Evolutionary conservation across 2,797 vertebrate genomes (phyloP), one percentile per base, ranked within the genome.

Genomic region (Chloroceryle amazona): DNA sequence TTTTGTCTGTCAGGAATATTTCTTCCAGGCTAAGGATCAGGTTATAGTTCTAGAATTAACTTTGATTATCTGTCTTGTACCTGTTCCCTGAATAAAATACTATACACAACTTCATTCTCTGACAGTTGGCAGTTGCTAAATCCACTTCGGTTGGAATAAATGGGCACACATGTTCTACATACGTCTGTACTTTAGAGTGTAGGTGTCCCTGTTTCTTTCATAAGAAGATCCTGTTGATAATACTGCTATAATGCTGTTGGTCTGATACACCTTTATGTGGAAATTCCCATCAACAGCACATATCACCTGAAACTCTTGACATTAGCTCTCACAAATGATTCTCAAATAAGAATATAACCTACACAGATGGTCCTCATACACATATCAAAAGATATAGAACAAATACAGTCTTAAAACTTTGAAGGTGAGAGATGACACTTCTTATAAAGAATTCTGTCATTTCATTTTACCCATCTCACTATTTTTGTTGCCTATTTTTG

Each of bases 401-500:
- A 68, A 72, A 73, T 66, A 28, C 28, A 55, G 13, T 35, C 55
- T 70, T 87, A 26, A 90, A 62, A 46, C 3, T 88, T 93, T 42
- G 62, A 0, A 1, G 22, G 2, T 73, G 31, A 95, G 42, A 75
- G 29, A 44, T 16, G 37, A 61, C 33, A 33, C 9, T 13, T 92
- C 18, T 46, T 73, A 35, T 81, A 33, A 62, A 83, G 42, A 76
- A 85, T 78, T 61, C 26, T 91, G 39, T 4, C 3, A 17, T 37
- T 61, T 93, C 39, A n/a, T 65, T 71, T 92, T 71, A 70, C 44
- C 29, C 14, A 33, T 75, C 49, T 73, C 70, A 37, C 3, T 47
- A 25, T 54, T 90, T 96, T 93, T 86, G 52, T 94, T 89, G 46
- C 41, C 31, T 89, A 2, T 39, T 91, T 86, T 94, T 70, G 14